Evolutionary conservation across 92 coral and sea anemone genomes (phyloP), one percentile per base, ranked within the genome.

Genomic region (Actinernus sp.): DNA sequence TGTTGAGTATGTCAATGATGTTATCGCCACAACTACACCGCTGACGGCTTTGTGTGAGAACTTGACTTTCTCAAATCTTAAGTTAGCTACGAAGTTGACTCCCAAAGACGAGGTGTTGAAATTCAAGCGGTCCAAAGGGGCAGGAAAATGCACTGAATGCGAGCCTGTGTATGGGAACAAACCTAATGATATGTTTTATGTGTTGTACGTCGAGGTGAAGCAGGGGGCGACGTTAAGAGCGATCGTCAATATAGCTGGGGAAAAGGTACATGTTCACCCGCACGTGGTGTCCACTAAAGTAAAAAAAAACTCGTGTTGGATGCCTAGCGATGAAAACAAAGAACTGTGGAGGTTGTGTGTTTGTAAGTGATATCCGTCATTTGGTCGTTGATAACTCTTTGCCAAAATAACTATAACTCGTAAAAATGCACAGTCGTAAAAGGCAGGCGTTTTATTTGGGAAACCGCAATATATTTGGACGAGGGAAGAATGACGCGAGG

Each of bases 71-170:
- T 45, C 65, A n/a, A 67, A 71, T 34, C 29, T 70, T 23, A 64
- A 77, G 31, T 32, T 21, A 13, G 71, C 76, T 3, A 66, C 71
- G 9, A 61, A 54, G 52, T 55, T 84, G 16, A 26, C 63, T 14
- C 90, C 90, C 1, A 61, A 52, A 8, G 55, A 58, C 27, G 85
- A 67, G 40, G 90, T 84, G 12, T 36, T 84, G 45, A 76, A 59
- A 38, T 84, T 84, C 72, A 81, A 62, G 47, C 51, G 36, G 18
- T 84, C 90, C 1, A 64, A 77, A 44, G 44, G 52, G 7, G 39
- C 63, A 6, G 71, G 70, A 12, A 56, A 70, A 23, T 84, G 90
- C 25, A 74, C 58, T 9, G 56, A 77, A 32, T 84, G 90, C 49
- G 62, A 69, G 31, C 90, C 90, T 6, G 77, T 76, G 4, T 77